Evolutionary conservation across 2,113 vertebrate genomes (phyloP), one percentile per base, ranked within the genome.

Genomic region (Amia ocellicauda): DNA sequence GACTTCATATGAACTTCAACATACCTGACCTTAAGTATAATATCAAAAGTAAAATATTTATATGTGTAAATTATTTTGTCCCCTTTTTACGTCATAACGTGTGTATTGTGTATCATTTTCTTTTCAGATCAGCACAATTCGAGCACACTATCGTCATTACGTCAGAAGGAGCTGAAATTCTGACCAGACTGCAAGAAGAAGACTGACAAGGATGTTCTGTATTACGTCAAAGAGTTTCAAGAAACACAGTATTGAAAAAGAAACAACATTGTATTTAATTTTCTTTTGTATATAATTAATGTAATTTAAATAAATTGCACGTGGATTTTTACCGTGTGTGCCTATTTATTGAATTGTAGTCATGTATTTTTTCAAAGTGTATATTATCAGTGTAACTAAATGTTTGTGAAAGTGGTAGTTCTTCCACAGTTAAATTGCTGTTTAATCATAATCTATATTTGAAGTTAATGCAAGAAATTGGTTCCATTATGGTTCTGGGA

Each of bases 131-230:
- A 4, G 96, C 95, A n/a, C 88, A 90, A 80, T 98, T 97, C 71
- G 96, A 98, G 68, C 96, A 98, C 77, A 96, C 94, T 0, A 68
- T 98, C 62, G 86, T 93, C 64, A 88, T 98, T 80, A 94, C 92
- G 8, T 82, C 90, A 7, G 61, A 85, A n/a, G 94, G 93, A 45
- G 91, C 86, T 64, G 89, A 98, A 74, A 86, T 98, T 82, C 88
- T 98, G 56, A 96, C 95, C 67, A 86, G 89, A 80, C 77, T 94
- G 53, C 75, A 81, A 23, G 86, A 90, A 31, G 94, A 98, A 72
- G 68, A 69, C 74, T 75, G 76, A 71, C 58, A 67, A 45, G 61
- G 69, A 77, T 28, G 43, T 10, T 20, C n/a, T n/a, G 29, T 56
- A 28, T 2, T 23, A 4, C 45, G 22, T 20, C 19, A 51, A 41